Base-by-base conservation (phyloP, 2,113 vertebrate genomes). In the Trematocara variabile region DNA sequence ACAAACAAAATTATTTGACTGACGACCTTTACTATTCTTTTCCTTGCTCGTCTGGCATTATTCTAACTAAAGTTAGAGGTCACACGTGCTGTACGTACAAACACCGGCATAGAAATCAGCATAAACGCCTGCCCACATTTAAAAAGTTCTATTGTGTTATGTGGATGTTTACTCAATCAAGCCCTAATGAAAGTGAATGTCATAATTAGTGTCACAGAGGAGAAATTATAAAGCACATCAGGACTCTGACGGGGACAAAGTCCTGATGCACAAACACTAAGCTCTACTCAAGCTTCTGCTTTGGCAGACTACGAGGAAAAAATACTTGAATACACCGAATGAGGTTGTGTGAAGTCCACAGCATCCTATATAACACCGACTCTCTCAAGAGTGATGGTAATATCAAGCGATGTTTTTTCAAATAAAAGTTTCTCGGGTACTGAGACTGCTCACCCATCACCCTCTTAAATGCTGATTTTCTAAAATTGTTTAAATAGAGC, bases 371-470 rank as follows among this genome's bases (percentile, higher is more conserved):
- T 22, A 81, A 79, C 82, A 84, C 81, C 18, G n/a, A 56, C 82
- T 82, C 77, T 50, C 77, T 73, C 80, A 13, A 3, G 54, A 3
- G 16, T 83, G 91, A 92, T 6, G 79, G 8, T 91, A 79, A 93
- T 86, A 80, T 50, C 48, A 82, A 85, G 56, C 86, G 55, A 79
- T 16, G 70, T 79, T 84, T 77, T 89, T 83, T 91, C 82, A 87
- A 84, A 92, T 84, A 82, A 79, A 91, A 65, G 73, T 50, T 53
- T 65, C 63, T 78, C 33, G 2, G 3, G 84, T 70, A 44, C 39
- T 1, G 22, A 78, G 77, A 75, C 68, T 9, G n/a, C 83, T 86
- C 81, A 16, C 50, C 28, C 70, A 89, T 58, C 54, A 41, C 73
- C 78, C 77, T 46, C 65, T 33, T 30, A 25, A 83, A 58, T 44